Percentiles rank a stretch among this genome's conserved stretches.
Evolutionary conservation across 2,113 vertebrate genomes (phyloP).

Genomic region (Ochotona curzoniae): DNA sequence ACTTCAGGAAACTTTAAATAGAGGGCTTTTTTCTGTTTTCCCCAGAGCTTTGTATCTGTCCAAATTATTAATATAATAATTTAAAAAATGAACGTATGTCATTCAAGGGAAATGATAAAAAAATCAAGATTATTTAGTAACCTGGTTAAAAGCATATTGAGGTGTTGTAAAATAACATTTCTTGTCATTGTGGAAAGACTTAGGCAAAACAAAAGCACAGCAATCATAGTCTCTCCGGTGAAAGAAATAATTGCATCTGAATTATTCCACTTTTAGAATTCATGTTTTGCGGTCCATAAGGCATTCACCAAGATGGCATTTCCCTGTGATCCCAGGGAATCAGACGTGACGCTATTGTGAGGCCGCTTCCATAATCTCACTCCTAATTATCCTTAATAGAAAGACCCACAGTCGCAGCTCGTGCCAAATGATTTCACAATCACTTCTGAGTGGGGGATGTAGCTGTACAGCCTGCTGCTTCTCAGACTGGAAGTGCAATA

Average conservation of each 20-base stretch:
- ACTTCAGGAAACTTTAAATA: not conserved
- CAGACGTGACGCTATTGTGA: not conserved
- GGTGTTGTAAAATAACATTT: not conserved
- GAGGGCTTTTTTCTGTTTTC: not conserved
- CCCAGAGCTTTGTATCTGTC: not conserved
- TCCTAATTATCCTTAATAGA: constrained; percentile 58
- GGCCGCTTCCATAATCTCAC: not conserved
- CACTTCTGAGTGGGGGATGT: not conserved
- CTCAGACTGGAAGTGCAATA: not conserved
- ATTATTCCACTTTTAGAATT: not conserved
- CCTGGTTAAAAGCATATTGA: not conserved
- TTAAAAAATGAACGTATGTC: not conserved
- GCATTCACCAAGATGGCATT: not conserved
- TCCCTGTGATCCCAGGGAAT: not conserved
- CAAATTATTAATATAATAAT: not conserved
- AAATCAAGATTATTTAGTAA: not conserved
- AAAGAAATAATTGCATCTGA: not conserved
- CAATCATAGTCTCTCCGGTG: not conserved
- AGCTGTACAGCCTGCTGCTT: constrained; percentile 43
- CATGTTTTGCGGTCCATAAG: not conserved
- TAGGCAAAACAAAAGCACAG: not conserved
- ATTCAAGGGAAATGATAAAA: not conserved
- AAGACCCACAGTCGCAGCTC: not conserved
- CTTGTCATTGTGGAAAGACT: not conserved
- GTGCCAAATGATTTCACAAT: constrained; percentile 46